Conservation (phyloP, 1,140 invertebrate genomes). For the Calephelis nemesis region DNA sequence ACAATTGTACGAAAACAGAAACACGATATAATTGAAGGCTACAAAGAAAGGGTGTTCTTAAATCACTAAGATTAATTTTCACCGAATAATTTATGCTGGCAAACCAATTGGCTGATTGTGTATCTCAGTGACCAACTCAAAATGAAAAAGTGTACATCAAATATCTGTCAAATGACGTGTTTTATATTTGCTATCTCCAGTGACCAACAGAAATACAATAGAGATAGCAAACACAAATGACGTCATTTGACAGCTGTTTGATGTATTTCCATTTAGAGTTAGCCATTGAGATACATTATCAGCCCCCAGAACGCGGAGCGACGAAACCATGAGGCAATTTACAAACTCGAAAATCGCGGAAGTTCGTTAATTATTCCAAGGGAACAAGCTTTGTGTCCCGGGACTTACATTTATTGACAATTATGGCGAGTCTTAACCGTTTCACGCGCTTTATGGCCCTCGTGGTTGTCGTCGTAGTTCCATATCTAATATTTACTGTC, state of each 20-base stretch:
- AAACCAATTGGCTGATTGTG: no score
- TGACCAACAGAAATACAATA: no score
- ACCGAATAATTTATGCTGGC: slow-evolving; percentile 64
- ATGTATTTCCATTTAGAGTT: no score
- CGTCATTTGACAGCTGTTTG: no score
- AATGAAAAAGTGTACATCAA: no score
- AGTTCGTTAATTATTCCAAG: slow-evolving; percentile 76
- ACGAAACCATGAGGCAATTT: slow-evolving; percentile 75
- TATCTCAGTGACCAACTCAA: no score
- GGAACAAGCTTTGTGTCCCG: slow-evolving; percentile 50
- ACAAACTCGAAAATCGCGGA: slow-evolving; percentile 77
- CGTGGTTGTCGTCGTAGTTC: slow-evolving; percentile 34
- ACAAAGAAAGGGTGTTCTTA: slow-evolving; percentile 55
- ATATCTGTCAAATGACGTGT: no score
- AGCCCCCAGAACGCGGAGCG: slow-evolving; percentile 49
- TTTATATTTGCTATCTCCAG: no score
- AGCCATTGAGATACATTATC: no score
- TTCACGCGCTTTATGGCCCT: slow-evolving; percentile 57
- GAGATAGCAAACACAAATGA: no score
- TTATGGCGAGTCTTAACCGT: slow-evolving; percentile 65
- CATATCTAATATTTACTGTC: slow-evolving; percentile 46
- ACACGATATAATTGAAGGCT: slow-evolving; percentile 38
- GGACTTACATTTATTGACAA: slow-evolving; percentile 75
- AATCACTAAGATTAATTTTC: slow-evolving; percentile 73
- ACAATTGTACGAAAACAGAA: slow-evolving; percentile 29